phyloP scores from a whole-genome alignment of 2,113 vertebrate genomes.

The Chinchilla lanigera region DNA sequence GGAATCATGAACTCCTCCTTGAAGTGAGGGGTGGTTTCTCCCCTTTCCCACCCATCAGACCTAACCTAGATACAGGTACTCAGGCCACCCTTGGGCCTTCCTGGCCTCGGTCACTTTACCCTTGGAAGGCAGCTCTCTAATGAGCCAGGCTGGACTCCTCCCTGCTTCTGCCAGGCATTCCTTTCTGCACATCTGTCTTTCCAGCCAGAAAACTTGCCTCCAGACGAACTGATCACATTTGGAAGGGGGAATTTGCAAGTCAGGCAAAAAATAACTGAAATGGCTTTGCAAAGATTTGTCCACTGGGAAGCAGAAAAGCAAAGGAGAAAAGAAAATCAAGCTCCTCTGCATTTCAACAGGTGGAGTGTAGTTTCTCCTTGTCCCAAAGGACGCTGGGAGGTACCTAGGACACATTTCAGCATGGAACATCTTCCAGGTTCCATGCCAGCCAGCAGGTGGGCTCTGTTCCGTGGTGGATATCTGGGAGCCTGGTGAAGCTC shows the following conservation, averaged over 20 bases:
- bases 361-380: neutral
- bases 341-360: neutral
- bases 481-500: neutral
- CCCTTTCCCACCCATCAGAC: neutral
- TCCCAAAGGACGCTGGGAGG: constrained; percentile 6
- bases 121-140: neutral
- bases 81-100: neutral
- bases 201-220: constrained; percentile 12
- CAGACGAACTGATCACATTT: constrained; percentile 25
- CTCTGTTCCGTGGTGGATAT: neutral
- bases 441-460: neutral
- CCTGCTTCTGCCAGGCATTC: neutral
- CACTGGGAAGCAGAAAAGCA: neutral
- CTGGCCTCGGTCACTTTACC: neutral
- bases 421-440: neutral
- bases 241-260: constrained; percentile 28
- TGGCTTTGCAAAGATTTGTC: constrained; percentile 24
- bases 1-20: neutral
- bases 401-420: neutral
- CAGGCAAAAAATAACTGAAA: constrained; percentile 11
- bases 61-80: neutral
- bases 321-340: neutral
- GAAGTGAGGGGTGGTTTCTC: neutral
- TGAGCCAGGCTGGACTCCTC: neutral
- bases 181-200: neutral